Evolutionary conservation across 2,113 vertebrate species (phyloP), one percentile per base, ranked within the genome.

Genomic region (Tupaia tana): DNA sequence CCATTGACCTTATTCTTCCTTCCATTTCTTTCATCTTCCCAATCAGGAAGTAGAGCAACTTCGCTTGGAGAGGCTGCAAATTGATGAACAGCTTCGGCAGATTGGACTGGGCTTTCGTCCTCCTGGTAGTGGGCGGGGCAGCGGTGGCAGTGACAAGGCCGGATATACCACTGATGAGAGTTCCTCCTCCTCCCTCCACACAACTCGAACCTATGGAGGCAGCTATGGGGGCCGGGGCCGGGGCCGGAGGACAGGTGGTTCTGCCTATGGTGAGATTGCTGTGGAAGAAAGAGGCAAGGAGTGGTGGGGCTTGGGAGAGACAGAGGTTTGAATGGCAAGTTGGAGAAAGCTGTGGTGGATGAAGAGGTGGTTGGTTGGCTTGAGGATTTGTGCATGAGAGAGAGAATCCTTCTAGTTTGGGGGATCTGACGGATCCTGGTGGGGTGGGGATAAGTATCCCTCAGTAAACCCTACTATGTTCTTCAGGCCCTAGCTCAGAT

Each of bases 81-180:
- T 99, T 7, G 99, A 99, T 52, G 99, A 99, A 92, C 99, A 99
- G 98, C 98, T 99, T 90, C 99, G 99, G 63, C 99, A 99, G 98
- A 99, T 99, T 0, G 99, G 99, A 1, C 98, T 99, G 18, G 99
- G 99, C 27, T 99, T 99, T 95, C 99, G 99, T 0, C 98, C 98
- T 0, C 98, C 98, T 13, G 96, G 98, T 1, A 97, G 94, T 56
- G 99, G 99, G 90, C 98, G 99, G 58, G 99, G 99, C 27, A 92
- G 89, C 3, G 89, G 96, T 25, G 14, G 92, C 93, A 97, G 84
- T 27, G 97, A 98, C 81, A 97, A 96, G 82, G 95, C 97, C 24
- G 97, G 97, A 66, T 99, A 99, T 97, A 59, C 96, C 95, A 99
- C 99, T 0, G 99, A 99, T 0, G 99, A 99, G 77, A 99, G 99